Percentiles rank a stretch among this genome's conserved stretches.
Conservation (phyloP, 2,888 invertebrate genomes). For the Cloeon dipterum region DNA sequence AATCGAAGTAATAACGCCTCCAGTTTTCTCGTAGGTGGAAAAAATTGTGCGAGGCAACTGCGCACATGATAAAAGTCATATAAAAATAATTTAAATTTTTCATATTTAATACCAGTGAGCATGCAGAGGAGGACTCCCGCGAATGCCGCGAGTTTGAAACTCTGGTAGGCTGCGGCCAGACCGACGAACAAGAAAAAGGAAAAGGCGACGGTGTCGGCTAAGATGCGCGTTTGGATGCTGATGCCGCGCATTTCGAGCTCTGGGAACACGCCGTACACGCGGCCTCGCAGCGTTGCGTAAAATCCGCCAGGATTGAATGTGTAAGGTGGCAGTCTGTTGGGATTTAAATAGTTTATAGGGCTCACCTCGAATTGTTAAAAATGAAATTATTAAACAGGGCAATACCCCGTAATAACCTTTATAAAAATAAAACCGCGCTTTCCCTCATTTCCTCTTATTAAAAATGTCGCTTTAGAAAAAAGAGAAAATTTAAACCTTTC, state of each 20-base stretch:
- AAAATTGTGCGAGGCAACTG: slow-evolving; percentile 38
- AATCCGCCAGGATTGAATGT: slow-evolving; percentile 53
- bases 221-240: not conserved
- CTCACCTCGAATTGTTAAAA: no score
- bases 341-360: no score
- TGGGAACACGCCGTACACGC: slow-evolving; percentile 2
- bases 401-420: no score
- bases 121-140: not conserved
- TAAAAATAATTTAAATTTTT: no score
- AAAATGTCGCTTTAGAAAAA: no score
- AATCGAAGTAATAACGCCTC: slow-evolving; percentile 55
- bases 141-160: not conserved
- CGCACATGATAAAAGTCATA: no score
- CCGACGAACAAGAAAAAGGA: not conserved
- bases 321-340: no score
- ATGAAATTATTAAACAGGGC: no score
- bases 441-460: no score
- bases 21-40: slow-evolving; percentile 52
- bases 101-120: no score
- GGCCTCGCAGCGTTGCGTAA: slow-evolving; percentile 38
- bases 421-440: no score
- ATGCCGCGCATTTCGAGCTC: not conserved
- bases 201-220: not conserved
- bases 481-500: not conserved
- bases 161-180: not conserved